Base-by-base conservation (phyloP, 2,797 vertebrate species). In the Tragopan temminckii region DNA sequence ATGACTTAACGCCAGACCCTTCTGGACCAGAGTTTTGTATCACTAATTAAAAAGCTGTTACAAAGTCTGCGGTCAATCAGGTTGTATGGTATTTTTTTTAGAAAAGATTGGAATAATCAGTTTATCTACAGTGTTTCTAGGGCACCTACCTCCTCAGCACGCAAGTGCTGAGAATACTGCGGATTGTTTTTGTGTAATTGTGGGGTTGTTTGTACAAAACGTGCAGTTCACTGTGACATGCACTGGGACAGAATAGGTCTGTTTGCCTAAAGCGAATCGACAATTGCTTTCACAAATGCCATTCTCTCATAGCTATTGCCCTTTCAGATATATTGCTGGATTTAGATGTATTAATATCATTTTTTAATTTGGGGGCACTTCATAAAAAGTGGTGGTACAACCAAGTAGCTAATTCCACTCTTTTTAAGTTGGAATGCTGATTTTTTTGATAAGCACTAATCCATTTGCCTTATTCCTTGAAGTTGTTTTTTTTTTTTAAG, bases 141-240 rank as follows among this genome's bases (percentile, higher is more conserved):
- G 96, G 88, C 93, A 93, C 88, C 94, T 95, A 93, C 94, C 92
- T 95, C 93, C 81, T 93, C 92, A 63, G 89, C 88, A 94, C 4
- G 11, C 19, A 1, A 63, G 87, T 88, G 95, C 95, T 90, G 76
- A 80, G 58, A 84, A 38, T 1, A 61, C 86, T 85, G 76, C 33
- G 90, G 91, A 93, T 96, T 92, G 89, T 97, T 96, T 57, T 55
- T 91, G 87, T 95, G 93, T 97, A 89, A 80, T 84, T 94, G 94
- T 96, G 84, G 95, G 89, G 96, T 97, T 94, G 48, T 90, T 95
- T 94, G 94, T 97, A 95, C 95, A 83, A 93, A 97, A 93, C 14
- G 36, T 95, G 97, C 97, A 96, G 97, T 95, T 97, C 96, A 93
- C 97, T 97, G 96, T 96, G 95, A 95, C 91, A n/a, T 84, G 96